These are phyloP conservation scores for Aquatica leii DNA, from an alignment of 2,888 invertebrate genomes.

Conservation along the genomic window DNA sequence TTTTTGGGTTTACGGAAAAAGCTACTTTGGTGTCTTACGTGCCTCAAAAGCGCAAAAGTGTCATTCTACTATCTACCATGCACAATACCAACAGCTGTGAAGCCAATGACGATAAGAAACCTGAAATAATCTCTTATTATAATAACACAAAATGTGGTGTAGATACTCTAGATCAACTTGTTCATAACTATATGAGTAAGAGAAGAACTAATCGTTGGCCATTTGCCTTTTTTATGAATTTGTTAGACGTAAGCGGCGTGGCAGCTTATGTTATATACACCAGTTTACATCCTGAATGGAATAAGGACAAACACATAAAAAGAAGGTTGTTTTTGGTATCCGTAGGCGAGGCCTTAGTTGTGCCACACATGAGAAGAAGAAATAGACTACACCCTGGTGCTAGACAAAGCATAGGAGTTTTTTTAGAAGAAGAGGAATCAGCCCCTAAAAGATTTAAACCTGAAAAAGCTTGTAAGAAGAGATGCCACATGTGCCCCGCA, in stretches of 20 bases:
- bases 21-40: neutral
- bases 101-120: too few species aligned
- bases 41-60: constrained; percentile 1
- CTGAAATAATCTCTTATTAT: neutral
- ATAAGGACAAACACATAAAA: too few species aligned
- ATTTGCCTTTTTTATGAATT: neutral
- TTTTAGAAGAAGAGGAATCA: too few species aligned
- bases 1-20: neutral
- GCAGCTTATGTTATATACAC: constrained; percentile 1
- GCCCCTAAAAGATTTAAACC: too few species aligned
- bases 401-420: too few species aligned
- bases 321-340: too few species aligned
- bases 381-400: too few species aligned
- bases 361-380: too few species aligned
- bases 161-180: neutral
- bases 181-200: neutral
- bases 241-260: neutral
- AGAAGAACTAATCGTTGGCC: neutral
- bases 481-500: too few species aligned
- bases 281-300: too few species aligned
- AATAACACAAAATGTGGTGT: constrained; percentile 10
- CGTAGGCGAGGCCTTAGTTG: too few species aligned
- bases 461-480: too few species aligned
- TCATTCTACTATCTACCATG: constrained; percentile 2
- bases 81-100: neutral